Base-by-base conservation (phyloP, 2,888 invertebrate genomes). In the Altica lythri region DNA sequence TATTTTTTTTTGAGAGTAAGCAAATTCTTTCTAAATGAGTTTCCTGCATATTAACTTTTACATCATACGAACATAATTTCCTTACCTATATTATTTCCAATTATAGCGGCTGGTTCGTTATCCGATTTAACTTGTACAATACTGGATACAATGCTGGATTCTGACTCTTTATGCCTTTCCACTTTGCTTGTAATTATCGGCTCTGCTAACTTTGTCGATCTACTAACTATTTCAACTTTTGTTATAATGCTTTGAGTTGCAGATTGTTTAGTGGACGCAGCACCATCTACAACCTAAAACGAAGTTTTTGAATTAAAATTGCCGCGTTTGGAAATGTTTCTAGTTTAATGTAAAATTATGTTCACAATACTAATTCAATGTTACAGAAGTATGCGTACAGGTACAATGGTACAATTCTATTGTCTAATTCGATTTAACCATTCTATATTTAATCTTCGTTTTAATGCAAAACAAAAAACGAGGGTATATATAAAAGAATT, bases 91-190 rank as follows among this genome's bases (percentile, higher is more conserved):
- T 58, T 54, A 30, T 62, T 62, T 54, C 88, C 87, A 9, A 75
- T 62, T 19, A 83, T 79, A 40, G 82, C 74, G 34, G 84, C 80
- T 10, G 85, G 83, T 55, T 85, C 84, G 62, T 83, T 82, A 43
- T 83, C 81, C 1, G 67, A 60, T 51, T 69, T 70, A 2, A 69
- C 64, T 47, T 68, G 62, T 5, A 70, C 67, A 32, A 68, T 61
- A 46, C 67, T 68, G 50, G 70, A 64, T 43, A 70, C 79, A 14
- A 83, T 75, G 43, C 38, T 53, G 30, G 58, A 46, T 40, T 42
- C 40, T 3, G 46, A 40, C 16, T 61, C 53, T 32, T 60, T 61
- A 17, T 51, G 56, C 30, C 49, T 53, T 43, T 85, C 81, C 30
- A 84, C 78, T 38, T 83, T 74, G 61, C 83, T 83, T 18, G 82